Conservation (phyloP, 2,113 vertebrate genomes). For the Albula glossodonta region DNA sequence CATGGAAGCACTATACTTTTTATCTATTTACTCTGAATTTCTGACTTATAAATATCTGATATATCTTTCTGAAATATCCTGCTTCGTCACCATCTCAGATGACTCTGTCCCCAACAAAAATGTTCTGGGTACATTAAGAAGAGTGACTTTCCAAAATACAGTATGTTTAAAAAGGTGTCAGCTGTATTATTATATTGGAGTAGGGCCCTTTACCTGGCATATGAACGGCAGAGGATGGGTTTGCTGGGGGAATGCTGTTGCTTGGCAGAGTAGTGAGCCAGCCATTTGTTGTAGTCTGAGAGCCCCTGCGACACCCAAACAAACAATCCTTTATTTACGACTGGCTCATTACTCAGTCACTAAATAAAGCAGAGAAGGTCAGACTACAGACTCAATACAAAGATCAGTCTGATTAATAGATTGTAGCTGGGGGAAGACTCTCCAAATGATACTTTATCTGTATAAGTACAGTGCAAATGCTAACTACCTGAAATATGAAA, state of each 20-base stretch:
- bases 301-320: slow-evolving; percentile 62
- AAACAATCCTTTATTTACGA: not conserved
- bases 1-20: too few relatives aligned
- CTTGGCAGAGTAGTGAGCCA: slow-evolving; percentile 72
- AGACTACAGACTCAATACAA: not conserved
- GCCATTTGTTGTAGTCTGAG: slow-evolving; percentile 79
- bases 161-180: not conserved
- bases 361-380: not conserved
- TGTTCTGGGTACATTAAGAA: too few relatives aligned
- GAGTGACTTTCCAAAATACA: not conserved
- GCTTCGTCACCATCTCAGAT: too few relatives aligned
- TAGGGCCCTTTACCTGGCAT: slow-evolving; percentile 65
- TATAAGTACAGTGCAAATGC: too few relatives aligned
- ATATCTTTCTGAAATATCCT: too few relatives aligned
- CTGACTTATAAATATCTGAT: too few relatives aligned
- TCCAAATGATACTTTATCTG: too few relatives aligned
- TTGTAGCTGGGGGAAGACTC: too few relatives aligned
- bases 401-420: not conserved
- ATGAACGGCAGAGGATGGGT: slow-evolving; percentile 67
- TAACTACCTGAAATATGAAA: too few relatives aligned
- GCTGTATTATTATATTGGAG: not conserved
- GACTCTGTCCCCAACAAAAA: too few relatives aligned
- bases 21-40: too few relatives aligned
- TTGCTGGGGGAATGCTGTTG: slow-evolving; percentile 58
- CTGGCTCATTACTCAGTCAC: not conserved